phyloP scores from a whole-genome alignment of 2,113 vertebrate genomes.

The Rafetus swinhoei region DNA sequence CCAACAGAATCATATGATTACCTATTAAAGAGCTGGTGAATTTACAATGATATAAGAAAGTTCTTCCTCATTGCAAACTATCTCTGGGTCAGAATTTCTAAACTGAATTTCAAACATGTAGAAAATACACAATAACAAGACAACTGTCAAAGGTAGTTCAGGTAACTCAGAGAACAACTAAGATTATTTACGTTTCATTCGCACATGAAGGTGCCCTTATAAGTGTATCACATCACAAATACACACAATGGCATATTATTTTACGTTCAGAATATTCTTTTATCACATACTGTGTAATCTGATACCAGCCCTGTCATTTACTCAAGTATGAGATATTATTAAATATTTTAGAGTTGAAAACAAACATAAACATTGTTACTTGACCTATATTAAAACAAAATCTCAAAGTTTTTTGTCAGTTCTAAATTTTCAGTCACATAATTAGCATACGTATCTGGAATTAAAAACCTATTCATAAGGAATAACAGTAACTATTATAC shows the following conservation, averaged over 20 bases:
- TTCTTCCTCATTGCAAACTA: background rate
- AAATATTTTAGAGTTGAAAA: background rate
- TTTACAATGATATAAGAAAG: background rate
- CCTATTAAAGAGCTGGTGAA: background rate
- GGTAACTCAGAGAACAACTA: background rate
- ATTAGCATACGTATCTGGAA: background rate
- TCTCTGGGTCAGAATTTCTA: background rate
- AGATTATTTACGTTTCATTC: background rate
- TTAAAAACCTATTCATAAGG: background rate
- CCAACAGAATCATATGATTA: accelerated
- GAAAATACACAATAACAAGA: background rate
- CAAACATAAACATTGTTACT: accelerated
- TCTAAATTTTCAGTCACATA: background rate
- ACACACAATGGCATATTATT: background rate
- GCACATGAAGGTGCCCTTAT: background rate
- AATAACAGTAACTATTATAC: background rate
- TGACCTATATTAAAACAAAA: background rate
- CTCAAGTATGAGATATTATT: background rate
- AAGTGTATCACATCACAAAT: background rate
- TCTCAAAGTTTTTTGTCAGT: background rate
- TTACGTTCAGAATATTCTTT: background rate
- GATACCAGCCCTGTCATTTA: background rate
- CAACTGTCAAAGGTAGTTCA: background rate
- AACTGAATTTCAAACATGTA: background rate
- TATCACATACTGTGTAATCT: background rate